Percentiles rank a stretch among this genome's conserved stretches.
Evolutionary conservation across 23 tunicate species (phyloP).

Genomic region (Styela plicata): DNA sequence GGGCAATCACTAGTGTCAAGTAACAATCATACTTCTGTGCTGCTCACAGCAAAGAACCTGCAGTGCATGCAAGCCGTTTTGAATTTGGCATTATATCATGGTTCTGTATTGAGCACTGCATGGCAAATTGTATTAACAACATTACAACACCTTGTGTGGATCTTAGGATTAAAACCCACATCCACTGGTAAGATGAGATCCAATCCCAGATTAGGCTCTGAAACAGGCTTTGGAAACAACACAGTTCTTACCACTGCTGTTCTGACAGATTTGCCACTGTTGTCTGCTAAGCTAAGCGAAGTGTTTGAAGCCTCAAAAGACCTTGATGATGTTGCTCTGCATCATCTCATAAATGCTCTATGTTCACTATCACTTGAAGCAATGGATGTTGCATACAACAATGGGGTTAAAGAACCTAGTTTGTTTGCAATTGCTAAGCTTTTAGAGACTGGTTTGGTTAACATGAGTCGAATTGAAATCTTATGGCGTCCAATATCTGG

Average conservation of each 20-base stretch:
- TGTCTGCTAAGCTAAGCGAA: slow-evolving; percentile 60
- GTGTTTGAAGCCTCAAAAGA: slow-evolving; percentile 81
- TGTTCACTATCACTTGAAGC: slow-evolving; percentile 86
- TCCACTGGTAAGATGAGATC: slow-evolving; percentile 60
- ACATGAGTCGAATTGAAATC: slow-evolving; percentile 88
- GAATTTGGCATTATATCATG: slow-evolving; percentile 72
- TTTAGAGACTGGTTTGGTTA: slow-evolving; percentile 85
- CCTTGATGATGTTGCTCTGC: slow-evolving; percentile 94
- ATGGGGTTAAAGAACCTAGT: slow-evolving; percentile 75
- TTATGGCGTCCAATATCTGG: slow-evolving; percentile 98
- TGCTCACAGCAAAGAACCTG: slow-evolving; percentile 85
- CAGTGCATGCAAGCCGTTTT: slow-evolving; percentile 84
- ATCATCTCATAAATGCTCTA: slow-evolving; percentile 92
- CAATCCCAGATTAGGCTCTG: slow-evolving; percentile 51
- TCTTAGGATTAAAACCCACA: slow-evolving; percentile 83
- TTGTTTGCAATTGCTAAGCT: slow-evolving; percentile 91
- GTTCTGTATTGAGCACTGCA: slow-evolving; percentile 81
- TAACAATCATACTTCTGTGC: slow-evolving; percentile 39
- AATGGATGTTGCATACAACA: slow-evolving; percentile 91
- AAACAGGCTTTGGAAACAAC: slow-evolving; percentile 23
- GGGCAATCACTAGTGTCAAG: slow-evolving; percentile 65
- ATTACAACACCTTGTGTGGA: slow-evolving; percentile 93
- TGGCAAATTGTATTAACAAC: slow-evolving; percentile 87
- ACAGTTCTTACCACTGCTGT: slow-evolving; percentile 93
- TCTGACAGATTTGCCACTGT: slow-evolving; percentile 65